A percentile compares a stretch with the other conserved stretches of the same genome.
Conservation (phyloP, 2,113 vertebrate genomes). For the Sclerurus mexicanus region DNA sequence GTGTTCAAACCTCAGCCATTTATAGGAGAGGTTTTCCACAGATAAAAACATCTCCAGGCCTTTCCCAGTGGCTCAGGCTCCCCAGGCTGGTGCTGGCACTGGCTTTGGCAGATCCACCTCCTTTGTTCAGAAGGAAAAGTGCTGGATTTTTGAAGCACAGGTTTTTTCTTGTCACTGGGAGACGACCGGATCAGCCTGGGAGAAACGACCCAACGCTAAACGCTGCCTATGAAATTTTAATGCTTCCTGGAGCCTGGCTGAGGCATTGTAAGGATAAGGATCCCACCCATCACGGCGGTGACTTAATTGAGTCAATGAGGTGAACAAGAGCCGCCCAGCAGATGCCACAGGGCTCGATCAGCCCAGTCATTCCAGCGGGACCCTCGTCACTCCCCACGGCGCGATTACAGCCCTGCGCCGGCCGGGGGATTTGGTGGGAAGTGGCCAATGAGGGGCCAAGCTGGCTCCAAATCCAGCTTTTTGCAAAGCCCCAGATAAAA, state of each 20-base stretch:
- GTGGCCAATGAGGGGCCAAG: slow-evolving; percentile 67
- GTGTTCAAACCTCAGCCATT: accelerated
- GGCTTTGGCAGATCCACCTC: background rate
- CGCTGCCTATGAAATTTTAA: background rate
- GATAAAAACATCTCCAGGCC: background rate
- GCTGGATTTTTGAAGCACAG: background rate
- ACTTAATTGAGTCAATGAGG: slow-evolving; percentile 72
- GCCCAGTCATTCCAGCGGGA: background rate
- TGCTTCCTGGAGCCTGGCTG: background rate
- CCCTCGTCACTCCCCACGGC: slow-evolving; percentile 57
- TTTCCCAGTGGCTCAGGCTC: accelerated
- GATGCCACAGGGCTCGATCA: background rate
- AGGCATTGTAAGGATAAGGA: background rate
- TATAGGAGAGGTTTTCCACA: accelerated
- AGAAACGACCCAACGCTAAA: background rate
- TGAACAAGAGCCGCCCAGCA: slow-evolving; percentile 34
- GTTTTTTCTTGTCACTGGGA: accelerated
- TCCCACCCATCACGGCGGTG: background rate
- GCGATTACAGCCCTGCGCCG: background rate
- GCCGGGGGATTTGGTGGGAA: slow-evolving; percentile 66
- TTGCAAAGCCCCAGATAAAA: slow-evolving; percentile 72
- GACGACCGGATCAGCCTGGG: background rate
- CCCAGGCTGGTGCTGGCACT: background rate
- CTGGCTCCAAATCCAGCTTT: slow-evolving; percentile 54
- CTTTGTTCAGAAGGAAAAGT: background rate